Conservation (phyloP, 1,140 invertebrate genomes). For the Trichomalopsis sarcophagae region DNA sequence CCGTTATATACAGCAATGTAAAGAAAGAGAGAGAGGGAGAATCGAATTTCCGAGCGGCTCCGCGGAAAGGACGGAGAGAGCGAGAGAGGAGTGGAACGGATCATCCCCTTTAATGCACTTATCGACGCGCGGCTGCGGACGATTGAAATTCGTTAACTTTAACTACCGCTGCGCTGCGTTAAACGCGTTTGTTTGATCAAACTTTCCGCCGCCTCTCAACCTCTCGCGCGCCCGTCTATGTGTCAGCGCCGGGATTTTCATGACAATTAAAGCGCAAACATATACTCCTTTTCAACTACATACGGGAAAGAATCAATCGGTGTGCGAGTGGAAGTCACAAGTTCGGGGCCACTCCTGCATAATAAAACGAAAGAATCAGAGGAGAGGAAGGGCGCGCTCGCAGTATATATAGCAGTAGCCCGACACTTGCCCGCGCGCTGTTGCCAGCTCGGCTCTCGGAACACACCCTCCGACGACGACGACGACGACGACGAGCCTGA, state of each 20-base stretch:
- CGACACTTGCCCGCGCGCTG: constrained; percentile 64
- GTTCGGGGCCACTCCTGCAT: background rate
- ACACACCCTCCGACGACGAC: constrained; percentile 57
- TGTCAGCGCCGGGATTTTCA: background rate
- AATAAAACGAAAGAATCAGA: background rate
- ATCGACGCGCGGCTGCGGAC: background rate
- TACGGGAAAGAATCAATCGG: background rate
- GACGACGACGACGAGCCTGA: constrained; percentile 16
- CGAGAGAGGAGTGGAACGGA: background rate
- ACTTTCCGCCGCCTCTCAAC: background rate
- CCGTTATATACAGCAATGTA: background rate
- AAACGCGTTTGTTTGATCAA: constrained; percentile 1
- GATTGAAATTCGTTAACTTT: constrained; percentile 4
- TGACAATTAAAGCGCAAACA: background rate
- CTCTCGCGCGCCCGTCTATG: no score
- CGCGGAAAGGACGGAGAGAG: background rate
- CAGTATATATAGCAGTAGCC: no score
- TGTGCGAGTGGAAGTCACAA: background rate
- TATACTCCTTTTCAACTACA: background rate
- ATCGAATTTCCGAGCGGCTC: background rate
- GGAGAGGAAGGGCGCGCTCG: constrained; percentile 53
- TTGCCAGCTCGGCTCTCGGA: constrained; percentile 60
- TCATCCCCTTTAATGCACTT: constrained; percentile 3
- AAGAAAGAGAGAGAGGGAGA: background rate
- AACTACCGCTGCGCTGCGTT: background rate